These are phyloP conservation scores for Amphiura filiformis DNA, from an alignment of 35 echinoderm and acorn worm species.

Conservation along the genomic window DNA sequence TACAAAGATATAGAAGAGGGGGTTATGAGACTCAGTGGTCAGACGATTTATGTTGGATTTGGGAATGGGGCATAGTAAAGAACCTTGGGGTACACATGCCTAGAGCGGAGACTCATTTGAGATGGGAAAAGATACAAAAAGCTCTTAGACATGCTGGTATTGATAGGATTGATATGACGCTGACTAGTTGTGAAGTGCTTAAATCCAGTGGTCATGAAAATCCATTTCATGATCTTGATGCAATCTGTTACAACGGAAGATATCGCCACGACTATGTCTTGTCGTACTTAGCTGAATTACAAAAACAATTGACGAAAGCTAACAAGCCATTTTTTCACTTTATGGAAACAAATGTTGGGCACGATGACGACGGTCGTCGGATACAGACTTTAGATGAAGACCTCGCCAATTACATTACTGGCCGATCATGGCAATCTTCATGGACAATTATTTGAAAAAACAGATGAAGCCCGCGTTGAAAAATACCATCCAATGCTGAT, in stretches of 20 bases:
- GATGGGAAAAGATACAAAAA: slow-evolving; percentile 68
- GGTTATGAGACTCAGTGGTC: slow-evolving; percentile 69
- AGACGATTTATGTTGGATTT: slow-evolving; percentile 80
- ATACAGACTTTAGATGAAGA: slow-evolving; percentile 61
- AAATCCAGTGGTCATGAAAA: slow-evolving; percentile 58
- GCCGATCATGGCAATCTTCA: slow-evolving; percentile 90
- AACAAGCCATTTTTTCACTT: slow-evolving; percentile 67
- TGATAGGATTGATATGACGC: slow-evolving; percentile 52
- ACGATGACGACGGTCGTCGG: slow-evolving; percentile 60
- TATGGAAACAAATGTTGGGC: slow-evolving; percentile 50
- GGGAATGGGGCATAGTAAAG: slow-evolving; percentile 80
- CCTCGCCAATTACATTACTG: slow-evolving; percentile 67
- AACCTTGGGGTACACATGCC: slow-evolving; percentile 53
- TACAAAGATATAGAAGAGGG: slow-evolving; percentile 38
- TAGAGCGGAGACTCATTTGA: slow-evolving; percentile 11
- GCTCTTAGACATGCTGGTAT: slow-evolving; percentile 35
- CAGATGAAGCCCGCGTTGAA: slow-evolving; percentile 67
- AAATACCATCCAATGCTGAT: slow-evolving; percentile 76
- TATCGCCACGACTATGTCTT: slow-evolving; percentile 72
- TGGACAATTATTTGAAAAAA: slow-evolving; percentile 53
- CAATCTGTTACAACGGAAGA: slow-evolving; percentile 76
- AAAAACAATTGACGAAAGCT: slow-evolving; percentile 14
- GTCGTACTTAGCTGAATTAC: slow-evolving; percentile 54
- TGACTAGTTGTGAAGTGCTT: slow-evolving; percentile 82
- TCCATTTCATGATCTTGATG: slow-evolving; percentile 66